These are phyloP conservation scores for Steinernema scapterisci DNA, from an alignment of 2,888 invertebrate genomes.

Conservation along the genomic window DNA sequence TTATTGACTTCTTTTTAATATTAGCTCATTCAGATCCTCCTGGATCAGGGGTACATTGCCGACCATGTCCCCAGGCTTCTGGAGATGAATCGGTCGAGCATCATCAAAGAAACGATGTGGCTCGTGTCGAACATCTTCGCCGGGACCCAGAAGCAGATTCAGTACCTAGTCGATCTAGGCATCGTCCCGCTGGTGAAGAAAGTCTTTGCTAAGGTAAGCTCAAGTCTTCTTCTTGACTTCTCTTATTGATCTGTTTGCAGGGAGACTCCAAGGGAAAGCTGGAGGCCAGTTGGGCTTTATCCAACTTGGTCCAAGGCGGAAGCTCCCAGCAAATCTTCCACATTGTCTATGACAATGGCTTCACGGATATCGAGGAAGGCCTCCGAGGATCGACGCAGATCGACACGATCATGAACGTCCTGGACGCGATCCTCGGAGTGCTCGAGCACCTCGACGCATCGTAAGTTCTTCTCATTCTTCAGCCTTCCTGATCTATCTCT, in stretches of 20 bases:
- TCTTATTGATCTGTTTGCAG: slow-evolving; percentile 66
- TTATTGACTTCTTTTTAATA: neutral
- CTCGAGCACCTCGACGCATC: slow-evolving; percentile 32
- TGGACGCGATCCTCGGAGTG: slow-evolving; percentile 37
- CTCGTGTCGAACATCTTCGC: slow-evolving; percentile 91
- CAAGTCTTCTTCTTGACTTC: neutral
- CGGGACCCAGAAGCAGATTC: slow-evolving; percentile 75
- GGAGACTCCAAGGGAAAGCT: slow-evolving; percentile 83
- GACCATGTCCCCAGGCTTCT: slow-evolving; percentile 71
- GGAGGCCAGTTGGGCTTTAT: slow-evolving; percentile 92
- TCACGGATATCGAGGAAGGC: slow-evolving; percentile 48
- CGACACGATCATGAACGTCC: slow-evolving; percentile 55
- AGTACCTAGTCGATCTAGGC: slow-evolving; percentile 77
- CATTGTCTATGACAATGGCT: slow-evolving; percentile 46
- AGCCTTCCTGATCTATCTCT: neutral
- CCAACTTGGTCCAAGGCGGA: slow-evolving; percentile 77
- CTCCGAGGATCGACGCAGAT: slow-evolving; percentile 48
- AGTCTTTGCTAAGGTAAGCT: slow-evolving; percentile 71
- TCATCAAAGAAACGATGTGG: slow-evolving; percentile 80
- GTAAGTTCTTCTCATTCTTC: neutral
- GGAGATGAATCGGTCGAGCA: slow-evolving; percentile 69
- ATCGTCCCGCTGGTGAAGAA: slow-evolving; percentile 76
- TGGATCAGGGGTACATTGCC: slow-evolving; percentile 77
- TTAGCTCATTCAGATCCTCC: slow-evolving; percentile 74
- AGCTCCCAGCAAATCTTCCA: slow-evolving; percentile 49